These are phyloP conservation scores for Micrasema longulum DNA, from an alignment of 1,140 invertebrate genomes.

Conservation along the genomic window DNA sequence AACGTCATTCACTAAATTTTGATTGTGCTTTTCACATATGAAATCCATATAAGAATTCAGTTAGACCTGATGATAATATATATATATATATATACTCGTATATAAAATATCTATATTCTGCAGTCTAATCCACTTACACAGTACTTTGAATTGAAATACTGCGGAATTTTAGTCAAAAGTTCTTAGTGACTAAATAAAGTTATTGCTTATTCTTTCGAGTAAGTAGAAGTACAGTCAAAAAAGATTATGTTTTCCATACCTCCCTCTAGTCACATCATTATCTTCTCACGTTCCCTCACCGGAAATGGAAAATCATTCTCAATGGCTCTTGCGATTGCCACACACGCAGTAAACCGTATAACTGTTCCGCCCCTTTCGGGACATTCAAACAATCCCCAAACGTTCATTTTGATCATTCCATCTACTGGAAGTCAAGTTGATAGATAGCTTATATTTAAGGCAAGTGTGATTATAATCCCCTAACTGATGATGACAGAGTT, in stretches of 20 bases:
- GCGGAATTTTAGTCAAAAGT: constrained; percentile 11
- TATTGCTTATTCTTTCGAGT: constrained; percentile 31
- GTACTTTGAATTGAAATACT: constrained; percentile 31
- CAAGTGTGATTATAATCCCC: constrained; percentile 35
- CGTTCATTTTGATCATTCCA: not conserved
- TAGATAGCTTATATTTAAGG: constrained; percentile 28
- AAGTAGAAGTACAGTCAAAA: constrained; percentile 28
- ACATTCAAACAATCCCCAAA: not conserved
- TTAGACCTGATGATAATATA: constrained; percentile 6
- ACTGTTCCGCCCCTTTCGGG: too few relatives aligned
- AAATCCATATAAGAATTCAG: constrained; percentile 1
- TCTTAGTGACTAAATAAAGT: constrained; percentile 1
- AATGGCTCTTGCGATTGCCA: too few relatives aligned
- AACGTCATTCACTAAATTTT: too few relatives aligned
- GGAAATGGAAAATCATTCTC: too few relatives aligned
- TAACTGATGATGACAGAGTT: constrained; percentile 39
- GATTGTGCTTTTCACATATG: not conserved
- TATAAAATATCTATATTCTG: constrained; percentile 34
- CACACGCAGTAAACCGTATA: too few relatives aligned
- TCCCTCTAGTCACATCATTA: constrained; percentile 13
- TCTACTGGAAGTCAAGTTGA: constrained; percentile 13
- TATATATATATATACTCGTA: not conserved
- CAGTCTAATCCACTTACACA: constrained; percentile 34
- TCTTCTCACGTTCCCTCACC: not conserved
- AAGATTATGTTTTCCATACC: constrained; percentile 26